Percentiles rank a stretch among this genome's conserved stretches.
Conservation (phyloP, 1,140 invertebrate species). For the Trissolcus basalis region DNA sequence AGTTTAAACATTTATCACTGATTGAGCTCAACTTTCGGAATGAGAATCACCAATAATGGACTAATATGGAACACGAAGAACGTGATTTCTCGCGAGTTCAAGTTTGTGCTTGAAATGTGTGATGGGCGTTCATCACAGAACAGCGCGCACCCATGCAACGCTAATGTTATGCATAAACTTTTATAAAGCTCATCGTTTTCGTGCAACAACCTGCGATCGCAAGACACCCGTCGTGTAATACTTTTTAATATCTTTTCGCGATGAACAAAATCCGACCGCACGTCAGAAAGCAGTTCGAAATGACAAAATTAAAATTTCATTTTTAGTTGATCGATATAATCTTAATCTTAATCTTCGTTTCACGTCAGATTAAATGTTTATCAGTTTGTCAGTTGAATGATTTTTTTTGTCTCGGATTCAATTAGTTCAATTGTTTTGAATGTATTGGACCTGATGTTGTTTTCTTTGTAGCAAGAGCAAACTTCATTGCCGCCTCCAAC, state of each 20-base stretch:
- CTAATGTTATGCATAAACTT: slow-evolving; percentile 40
- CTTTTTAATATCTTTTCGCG: slow-evolving; percentile 31
- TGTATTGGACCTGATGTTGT: not conserved
- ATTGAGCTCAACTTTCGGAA: not conserved
- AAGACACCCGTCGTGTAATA: slow-evolving; percentile 9
- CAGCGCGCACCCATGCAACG: slow-evolving; percentile 23
- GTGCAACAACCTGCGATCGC: slow-evolving; percentile 24
- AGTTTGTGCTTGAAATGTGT: slow-evolving; percentile 14
- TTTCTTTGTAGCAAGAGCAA: slow-evolving; percentile 37
- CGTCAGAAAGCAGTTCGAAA: too few relatives aligned
- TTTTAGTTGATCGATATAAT: too few relatives aligned
- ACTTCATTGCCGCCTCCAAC: slow-evolving; percentile 61
- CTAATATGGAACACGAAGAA: not conserved
- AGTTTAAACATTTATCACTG: not conserved
- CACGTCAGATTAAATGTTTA: too few relatives aligned
- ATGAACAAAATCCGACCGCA: not conserved
- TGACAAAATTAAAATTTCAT: too few relatives aligned
- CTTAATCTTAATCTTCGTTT: too few relatives aligned
- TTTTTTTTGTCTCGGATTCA: too few relatives aligned
- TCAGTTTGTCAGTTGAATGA: too few relatives aligned
- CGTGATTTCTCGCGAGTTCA: slow-evolving; percentile 6
- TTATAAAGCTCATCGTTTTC: slow-evolving; percentile 17
- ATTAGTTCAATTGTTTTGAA: too few relatives aligned
- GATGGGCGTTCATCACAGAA: slow-evolving; percentile 6
- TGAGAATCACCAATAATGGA: not conserved